Base-by-base conservation (phyloP, 2,113 vertebrate species). In the Entosphenus tridentatus region DNA sequence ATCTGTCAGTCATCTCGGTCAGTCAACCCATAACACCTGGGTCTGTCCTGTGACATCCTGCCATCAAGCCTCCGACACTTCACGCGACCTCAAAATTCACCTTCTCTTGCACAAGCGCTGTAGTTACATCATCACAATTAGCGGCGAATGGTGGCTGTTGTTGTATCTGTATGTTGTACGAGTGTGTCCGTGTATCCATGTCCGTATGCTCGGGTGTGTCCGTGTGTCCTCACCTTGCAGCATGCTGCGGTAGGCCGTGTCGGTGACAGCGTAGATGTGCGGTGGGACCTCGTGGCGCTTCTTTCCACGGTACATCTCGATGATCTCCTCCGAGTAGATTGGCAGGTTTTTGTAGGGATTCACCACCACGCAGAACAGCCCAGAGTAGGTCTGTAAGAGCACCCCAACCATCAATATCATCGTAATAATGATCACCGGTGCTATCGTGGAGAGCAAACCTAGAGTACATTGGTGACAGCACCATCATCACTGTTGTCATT, bases 281-380 rank as follows among this genome's bases (percentile, higher is more conserved):
- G 93, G 93, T 0, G 93, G 93, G 87, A 98, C 95, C 80, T 98
- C 93, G 0, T 96, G 93, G 70, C 92, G 83, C 78, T 98, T 98
- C 80, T 96, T 98, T 81, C 93, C 93, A 81, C 96, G 96, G 79
- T 98, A 98, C 92, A 98, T 98, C 0, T 96, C 93, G 70, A 98
- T 86, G 2, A 98, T 98, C 80, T 96, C 91, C 79, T 98, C 93
- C 0, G 89, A 96, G 78, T 96, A 98, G 79, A 98, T 98, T 72
- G 93, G 92, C 78, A 98, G 81, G 79, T 96, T 95, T 83, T 96
- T 98, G 76, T 98, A 98, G 70, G 93, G 93, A 76, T 98, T 98
- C 75, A 98, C 96, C 72, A 98, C 93, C 76, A 98, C 93, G 8
- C 93, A 98, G 82, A 98, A 98, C 72, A 98, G 81, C 72, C 93